These are phyloP conservation scores for Naso thynnoides DNA, from an alignment of 2,797 vertebrate species.

Conservation along the genomic window DNA sequence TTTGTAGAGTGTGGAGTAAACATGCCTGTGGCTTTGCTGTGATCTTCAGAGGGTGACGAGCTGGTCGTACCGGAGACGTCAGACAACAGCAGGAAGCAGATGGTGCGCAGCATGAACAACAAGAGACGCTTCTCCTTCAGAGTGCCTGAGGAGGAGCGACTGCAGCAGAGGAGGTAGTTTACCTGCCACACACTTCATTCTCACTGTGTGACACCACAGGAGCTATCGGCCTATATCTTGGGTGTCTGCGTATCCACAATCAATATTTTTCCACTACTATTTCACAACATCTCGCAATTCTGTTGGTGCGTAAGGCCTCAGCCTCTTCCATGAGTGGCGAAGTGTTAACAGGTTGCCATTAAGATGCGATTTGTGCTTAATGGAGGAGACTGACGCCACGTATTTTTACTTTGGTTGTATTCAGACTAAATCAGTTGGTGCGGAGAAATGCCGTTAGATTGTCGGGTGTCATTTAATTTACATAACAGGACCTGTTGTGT, in stretches of 20 bases:
- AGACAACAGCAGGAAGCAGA: conserved; percentile 97
- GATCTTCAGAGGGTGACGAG: conserved; percentile 93
- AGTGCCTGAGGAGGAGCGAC: conserved; percentile 95
- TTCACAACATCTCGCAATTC: too few species aligned
- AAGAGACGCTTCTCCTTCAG: conserved; percentile 97
- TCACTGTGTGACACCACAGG: neutral
- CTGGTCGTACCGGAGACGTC: conserved; percentile 98
- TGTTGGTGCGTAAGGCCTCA: too few species aligned
- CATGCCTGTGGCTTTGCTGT: conserved; percentile 25
- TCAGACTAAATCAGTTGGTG: too few species aligned
- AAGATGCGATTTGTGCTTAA: neutral
- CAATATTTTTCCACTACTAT: neutral
- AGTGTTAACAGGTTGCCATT: neutral
- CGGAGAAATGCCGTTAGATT: too few species aligned
- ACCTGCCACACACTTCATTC: neutral
- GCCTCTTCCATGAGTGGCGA: too few species aligned
- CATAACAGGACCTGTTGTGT: too few species aligned
- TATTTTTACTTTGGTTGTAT: too few species aligned
- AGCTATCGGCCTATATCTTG: neutral
- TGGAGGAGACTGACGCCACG: neutral
- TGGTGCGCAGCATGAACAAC: conserved; percentile 97
- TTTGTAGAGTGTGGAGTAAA: conserved; percentile 23
- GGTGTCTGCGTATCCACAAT: neutral
- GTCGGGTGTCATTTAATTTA: too few species aligned
- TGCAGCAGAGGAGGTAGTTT: conserved; percentile 93